Percentiles rank a stretch among this genome's conserved stretches.
These are phyloP conservation scores for Hirtodrosophila confusa DNA, from an alignment of 2,888 invertebrate genomes.

Conservation along the genomic window DNA sequence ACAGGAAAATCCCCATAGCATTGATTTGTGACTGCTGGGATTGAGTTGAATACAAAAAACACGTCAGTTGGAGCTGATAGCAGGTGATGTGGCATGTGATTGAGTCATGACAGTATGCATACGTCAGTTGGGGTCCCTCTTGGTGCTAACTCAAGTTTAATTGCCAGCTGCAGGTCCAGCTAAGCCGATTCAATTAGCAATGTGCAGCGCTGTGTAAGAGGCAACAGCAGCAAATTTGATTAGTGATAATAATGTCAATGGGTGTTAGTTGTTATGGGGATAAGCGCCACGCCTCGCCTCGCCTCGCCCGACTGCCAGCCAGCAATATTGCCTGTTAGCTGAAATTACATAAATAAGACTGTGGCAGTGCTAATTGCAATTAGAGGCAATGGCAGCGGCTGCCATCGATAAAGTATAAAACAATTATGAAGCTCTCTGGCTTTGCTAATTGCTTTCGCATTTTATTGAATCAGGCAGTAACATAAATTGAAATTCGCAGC, in stretches of 20 bases:
- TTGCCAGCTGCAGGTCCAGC: slow-evolving; percentile 43
- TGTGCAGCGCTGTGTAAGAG: too few relatives aligned
- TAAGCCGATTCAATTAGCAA: slow-evolving; percentile 61
- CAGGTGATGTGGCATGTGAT: background rate
- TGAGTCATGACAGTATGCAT: slow-evolving; percentile 14
- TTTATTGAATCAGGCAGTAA: slow-evolving; percentile 63
- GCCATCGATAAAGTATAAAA: slow-evolving; percentile 37
- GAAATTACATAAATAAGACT: slow-evolving; percentile 62
- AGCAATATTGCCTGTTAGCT: slow-evolving; percentile 14
- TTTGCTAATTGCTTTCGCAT: slow-evolving; percentile 66
- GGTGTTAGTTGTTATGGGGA: slow-evolving; percentile 44
- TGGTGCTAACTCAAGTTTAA: slow-evolving; percentile 59
- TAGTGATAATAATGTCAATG: slow-evolving; percentile 68
- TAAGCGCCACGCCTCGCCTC: slow-evolving; percentile 14
- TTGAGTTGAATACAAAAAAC: slow-evolving; percentile 1
- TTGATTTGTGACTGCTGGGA: slow-evolving; percentile 21
- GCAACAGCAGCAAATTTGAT: slow-evolving; percentile 54
- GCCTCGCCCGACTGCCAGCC: too few relatives aligned
- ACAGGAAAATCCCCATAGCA: slow-evolving; percentile 25
- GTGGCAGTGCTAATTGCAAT: slow-evolving; percentile 74
- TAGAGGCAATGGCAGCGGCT: slow-evolving; percentile 43
- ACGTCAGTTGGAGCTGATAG: slow-evolving; percentile 18
- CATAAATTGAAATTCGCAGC: slow-evolving; percentile 57
- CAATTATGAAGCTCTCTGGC: slow-evolving; percentile 57
- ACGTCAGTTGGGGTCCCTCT: background rate